A percentile compares a stretch with the other conserved stretches of the same genome.
These are phyloP conservation scores for Ammodytes marinus DNA, from an alignment of 2,113 vertebrate species.

Conservation along the genomic window DNA sequence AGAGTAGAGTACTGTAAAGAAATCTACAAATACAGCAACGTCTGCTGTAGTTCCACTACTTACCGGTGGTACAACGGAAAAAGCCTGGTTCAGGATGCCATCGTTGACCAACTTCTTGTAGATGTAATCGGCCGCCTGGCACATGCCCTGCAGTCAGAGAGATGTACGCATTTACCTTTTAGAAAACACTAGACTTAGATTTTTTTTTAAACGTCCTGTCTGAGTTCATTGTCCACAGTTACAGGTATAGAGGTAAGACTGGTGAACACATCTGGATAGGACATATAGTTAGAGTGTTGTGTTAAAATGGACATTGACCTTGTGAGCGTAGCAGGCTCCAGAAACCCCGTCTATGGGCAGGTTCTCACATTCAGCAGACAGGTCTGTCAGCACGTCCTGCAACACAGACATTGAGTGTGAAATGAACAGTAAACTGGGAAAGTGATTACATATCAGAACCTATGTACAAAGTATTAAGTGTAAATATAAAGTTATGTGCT, in stretches of 20 bases:
- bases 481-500: background rate
- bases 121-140: conserved; percentile 92
- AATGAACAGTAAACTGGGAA: background rate
- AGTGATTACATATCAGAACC: background rate
- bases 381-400: conserved; percentile 94
- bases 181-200: background rate
- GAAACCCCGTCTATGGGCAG: conserved; percentile 88
- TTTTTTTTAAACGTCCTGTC: too few species aligned
- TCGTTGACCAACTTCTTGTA: conserved; percentile 91
- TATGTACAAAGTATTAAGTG: too few species aligned
- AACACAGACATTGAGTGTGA: background rate
- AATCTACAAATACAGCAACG: too few species aligned
- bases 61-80: conserved; percentile 90
- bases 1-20: too few species aligned
- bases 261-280: background rate
- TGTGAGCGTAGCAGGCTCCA: conserved; percentile 93
- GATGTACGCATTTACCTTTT: background rate
- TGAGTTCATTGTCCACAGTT: too few species aligned
- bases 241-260: background rate
- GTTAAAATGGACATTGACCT: conserved; percentile 80
- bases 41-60: conserved; percentile 55
- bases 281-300: background rate
- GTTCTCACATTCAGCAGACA: conserved; percentile 94
- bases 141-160: conserved; percentile 88
- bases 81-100: conserved; percentile 95